A percentile compares a stretch with the other conserved stretches of the same genome.
These are phyloP conservation scores for Ariolimax columbianus DNA, from an alignment of 2,888 invertebrate species.

Conservation along the genomic window DNA sequence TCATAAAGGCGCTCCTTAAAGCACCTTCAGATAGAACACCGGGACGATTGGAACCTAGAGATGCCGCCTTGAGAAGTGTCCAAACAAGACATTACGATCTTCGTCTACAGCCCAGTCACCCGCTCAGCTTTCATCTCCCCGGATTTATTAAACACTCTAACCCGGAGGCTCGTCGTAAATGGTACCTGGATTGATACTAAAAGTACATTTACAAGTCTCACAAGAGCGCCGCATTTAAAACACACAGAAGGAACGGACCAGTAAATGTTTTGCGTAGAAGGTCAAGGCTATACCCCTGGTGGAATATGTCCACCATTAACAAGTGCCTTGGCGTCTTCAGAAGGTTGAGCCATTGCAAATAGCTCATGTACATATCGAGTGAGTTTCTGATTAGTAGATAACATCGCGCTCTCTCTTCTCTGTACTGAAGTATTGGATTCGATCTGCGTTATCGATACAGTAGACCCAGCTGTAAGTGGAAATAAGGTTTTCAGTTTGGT, in stretches of 20 bases:
- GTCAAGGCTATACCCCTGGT: too few relatives aligned
- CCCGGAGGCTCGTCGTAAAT: background rate
- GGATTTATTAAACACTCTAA: background rate
- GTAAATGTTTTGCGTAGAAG: too few relatives aligned
- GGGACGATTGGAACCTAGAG: background rate
- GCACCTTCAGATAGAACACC: background rate
- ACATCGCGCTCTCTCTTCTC: too few relatives aligned
- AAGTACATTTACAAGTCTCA: background rate
- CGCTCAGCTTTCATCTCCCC: background rate
- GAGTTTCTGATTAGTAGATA: too few relatives aligned
- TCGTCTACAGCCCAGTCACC: background rate
- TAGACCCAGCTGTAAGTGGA: too few relatives aligned
- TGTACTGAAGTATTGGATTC: too few relatives aligned
- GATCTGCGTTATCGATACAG: too few relatives aligned
- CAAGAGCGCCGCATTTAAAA: background rate
- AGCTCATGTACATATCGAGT: too few relatives aligned
- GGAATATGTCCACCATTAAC: too few relatives aligned
- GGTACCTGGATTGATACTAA: background rate
- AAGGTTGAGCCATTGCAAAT: too few relatives aligned
- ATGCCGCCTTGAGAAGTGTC: background rate
- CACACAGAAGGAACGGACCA: background rate
- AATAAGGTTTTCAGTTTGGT: too few relatives aligned
- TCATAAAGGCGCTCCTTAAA: background rate
- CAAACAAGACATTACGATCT: background rate
- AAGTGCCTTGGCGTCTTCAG: too few relatives aligned